Evolutionary conservation across 2,888 invertebrate genomes (phyloP).

Genomic region (Arrhopalites spinosus): DNA sequence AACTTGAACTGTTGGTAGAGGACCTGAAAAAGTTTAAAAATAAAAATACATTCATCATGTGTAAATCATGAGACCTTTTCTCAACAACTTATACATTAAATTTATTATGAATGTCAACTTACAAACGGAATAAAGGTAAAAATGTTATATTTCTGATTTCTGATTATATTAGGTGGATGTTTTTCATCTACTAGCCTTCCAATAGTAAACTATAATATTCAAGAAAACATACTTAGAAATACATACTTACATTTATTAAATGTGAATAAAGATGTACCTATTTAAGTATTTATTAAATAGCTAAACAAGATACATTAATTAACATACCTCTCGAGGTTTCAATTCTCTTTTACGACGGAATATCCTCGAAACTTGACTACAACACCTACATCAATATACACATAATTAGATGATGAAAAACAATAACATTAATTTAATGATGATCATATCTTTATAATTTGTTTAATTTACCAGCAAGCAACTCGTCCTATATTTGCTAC

Average conservation of each 20-base stretch:
- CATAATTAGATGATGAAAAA: too few relatives aligned
- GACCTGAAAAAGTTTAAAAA: slow-evolving; percentile 60
- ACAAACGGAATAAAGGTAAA: slow-evolving; percentile 82
- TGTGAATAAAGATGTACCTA: too few relatives aligned
- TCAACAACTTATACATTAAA: slow-evolving; percentile 8
- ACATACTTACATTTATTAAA: too few relatives aligned
- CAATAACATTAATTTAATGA: neutral
- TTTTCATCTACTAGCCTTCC: slow-evolving; percentile 76
- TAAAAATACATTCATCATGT: slow-evolving; percentile 18
- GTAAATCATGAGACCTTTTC: neutral
- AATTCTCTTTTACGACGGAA: slow-evolving; percentile 70
- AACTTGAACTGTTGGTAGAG: slow-evolving; percentile 98
- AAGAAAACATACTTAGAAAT: too few relatives aligned
- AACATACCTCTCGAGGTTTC: slow-evolving; percentile 67
- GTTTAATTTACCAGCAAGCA: slow-evolving; percentile 41
- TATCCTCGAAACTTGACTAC: slow-evolving; percentile 73
- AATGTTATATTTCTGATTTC: slow-evolving; percentile 97
- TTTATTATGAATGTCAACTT: slow-evolving; percentile 37
- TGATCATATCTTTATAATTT: neutral
- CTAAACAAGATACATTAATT: too few relatives aligned
- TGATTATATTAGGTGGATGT: slow-evolving; percentile 92
- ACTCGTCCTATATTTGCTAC: slow-evolving; percentile 15
- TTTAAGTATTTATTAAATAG: too few relatives aligned
- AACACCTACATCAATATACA: slow-evolving; percentile 69
- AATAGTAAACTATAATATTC: slow-evolving; percentile 70